Conservation (phyloP, 2,888 invertebrate genomes). For the Cephus spinipes region DNA sequence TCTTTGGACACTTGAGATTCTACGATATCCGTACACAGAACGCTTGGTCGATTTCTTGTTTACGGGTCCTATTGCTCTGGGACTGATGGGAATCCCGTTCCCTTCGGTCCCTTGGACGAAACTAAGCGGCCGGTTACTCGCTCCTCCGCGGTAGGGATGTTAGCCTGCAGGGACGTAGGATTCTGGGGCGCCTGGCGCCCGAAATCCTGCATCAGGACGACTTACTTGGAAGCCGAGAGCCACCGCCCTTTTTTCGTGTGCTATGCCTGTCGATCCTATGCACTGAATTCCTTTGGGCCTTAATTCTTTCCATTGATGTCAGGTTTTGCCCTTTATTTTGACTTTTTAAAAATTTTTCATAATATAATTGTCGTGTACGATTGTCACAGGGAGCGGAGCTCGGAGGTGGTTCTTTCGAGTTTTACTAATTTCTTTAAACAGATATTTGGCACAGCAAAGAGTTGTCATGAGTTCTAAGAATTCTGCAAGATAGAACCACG, state of each 20-base stretch:
- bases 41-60: background rate
- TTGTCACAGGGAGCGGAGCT: background rate
- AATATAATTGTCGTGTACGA: background rate
- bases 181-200: background rate
- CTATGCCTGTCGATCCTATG: background rate
- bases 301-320: background rate
- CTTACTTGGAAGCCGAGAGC: background rate
- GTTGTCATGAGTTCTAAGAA: background rate
- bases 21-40: background rate
- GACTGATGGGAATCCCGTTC: slow-evolving; percentile 43
- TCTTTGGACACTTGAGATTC: background rate
- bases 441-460: background rate
- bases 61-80: background rate
- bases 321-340: background rate
- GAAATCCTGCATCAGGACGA: background rate
- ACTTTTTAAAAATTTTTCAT: background rate
- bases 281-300: background rate
- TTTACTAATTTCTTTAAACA: background rate
- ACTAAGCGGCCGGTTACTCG: slow-evolving; percentile 51
- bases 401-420: background rate
- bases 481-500: background rate
- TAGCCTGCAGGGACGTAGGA: slow-evolving; percentile 48
- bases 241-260: background rate
- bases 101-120: slow-evolving; percentile 55
- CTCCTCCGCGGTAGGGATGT: slow-evolving; percentile 52